These are phyloP conservation scores for Halcyon smyrnensis DNA, from an alignment of 2,797 vertebrate species.

Conservation along the genomic window DNA sequence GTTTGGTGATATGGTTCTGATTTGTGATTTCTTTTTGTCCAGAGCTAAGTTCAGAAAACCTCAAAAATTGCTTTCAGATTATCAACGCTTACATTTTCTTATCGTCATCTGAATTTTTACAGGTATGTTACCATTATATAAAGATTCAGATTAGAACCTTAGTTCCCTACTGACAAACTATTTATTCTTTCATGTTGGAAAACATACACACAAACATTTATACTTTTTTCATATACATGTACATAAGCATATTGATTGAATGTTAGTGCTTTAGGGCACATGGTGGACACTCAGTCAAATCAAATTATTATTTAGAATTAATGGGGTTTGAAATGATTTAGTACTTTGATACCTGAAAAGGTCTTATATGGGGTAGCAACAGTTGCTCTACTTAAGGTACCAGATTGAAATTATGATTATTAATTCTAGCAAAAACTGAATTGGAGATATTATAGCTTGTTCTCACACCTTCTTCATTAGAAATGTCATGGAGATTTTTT, in stretches of 20 bases:
- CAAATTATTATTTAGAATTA: background rate
- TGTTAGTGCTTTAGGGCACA: background rate
- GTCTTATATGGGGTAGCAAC: background rate
- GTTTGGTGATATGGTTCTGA: background rate
- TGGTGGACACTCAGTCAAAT: background rate
- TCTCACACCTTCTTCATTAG: background rate
- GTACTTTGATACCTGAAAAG: background rate
- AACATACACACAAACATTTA: background rate
- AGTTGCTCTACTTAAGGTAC: background rate
- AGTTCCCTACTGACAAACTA: background rate
- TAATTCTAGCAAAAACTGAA: background rate
- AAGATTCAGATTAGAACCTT: background rate
- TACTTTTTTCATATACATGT: background rate
- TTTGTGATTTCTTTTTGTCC: slow-evolving; percentile 65
- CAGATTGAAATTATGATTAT: background rate
- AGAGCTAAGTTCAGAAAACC: slow-evolving; percentile 95
- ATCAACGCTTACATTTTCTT: slow-evolving; percentile 94
- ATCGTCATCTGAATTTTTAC: slow-evolving; percentile 91
- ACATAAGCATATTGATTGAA: background rate
- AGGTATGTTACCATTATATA: slow-evolving; percentile 81
- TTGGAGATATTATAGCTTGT: background rate
- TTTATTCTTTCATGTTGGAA: background rate
- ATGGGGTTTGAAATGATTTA: background rate
- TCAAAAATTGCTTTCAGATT: slow-evolving; percentile 95
- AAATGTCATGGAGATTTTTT: background rate